Evolutionary conservation across 2,888 invertebrate genomes (phyloP), one percentile per base, ranked within the genome.

Genomic region (Neria commutata): DNA sequence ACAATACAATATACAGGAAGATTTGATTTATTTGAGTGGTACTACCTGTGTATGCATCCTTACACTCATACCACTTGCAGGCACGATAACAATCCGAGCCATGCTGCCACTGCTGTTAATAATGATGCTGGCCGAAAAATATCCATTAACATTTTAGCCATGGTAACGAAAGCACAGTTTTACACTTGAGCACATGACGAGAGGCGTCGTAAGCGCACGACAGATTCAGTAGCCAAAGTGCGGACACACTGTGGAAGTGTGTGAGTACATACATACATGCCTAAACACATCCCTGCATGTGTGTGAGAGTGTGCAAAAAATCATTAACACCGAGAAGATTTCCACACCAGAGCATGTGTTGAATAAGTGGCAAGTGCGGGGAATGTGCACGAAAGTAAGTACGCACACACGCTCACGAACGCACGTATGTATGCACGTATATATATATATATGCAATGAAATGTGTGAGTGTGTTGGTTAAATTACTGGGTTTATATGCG

Each of bases 241-340:
- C 42, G 46, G 34, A 55, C 37, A 37, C 23, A 24, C 10, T 50
- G 53, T 53, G 26, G 26, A 29, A 26, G 24, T 53, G 40, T 53
- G 42, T 53, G 45, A 33, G 46, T 16, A 46, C 19, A 14, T 11
- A 21, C 14, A 46, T 5, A 16, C 40, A 40, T 33, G 10, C n/a
- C 46, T 34, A 46, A 47, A 49, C 53, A 25, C 33, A 50, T 45
- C 74, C 72, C 68, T 74, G 74, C 71, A 75, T 64, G 68, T 74
- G 74, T 70, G 72, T 65, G 72, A 73, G 75, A 71, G 75, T 75
- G 72, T 75, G 75, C 74, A 72, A 74, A 76, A 74, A 76, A 75
- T 77, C 77, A 75, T 75, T 76, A 77, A 77, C 75, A 75, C 71
- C 48, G 49, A 61, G 54, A 63, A 54, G 61, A 67, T 64, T 66